Percentiles rank a stretch among this genome's conserved stretches.
These are phyloP conservation scores for Ceratina australensis DNA, from an alignment of 1,140 invertebrate species.

Conservation along the genomic window DNA sequence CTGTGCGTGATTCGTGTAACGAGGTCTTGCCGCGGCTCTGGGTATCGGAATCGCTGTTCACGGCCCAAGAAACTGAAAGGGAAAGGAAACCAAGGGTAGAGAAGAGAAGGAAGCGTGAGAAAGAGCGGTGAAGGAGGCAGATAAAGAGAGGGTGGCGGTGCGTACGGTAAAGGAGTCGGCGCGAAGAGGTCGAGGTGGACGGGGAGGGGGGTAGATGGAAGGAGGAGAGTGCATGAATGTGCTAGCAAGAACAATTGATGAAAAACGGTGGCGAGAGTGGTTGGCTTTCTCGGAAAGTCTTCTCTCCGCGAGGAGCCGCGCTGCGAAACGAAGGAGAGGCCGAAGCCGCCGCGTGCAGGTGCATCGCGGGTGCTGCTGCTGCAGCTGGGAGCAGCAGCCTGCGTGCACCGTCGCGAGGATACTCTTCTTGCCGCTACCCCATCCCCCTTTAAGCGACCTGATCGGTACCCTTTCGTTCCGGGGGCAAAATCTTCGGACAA, in stretches of 20 bases:
- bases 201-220: background rate
- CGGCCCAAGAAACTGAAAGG: constrained; percentile 32
- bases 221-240: constrained; percentile 51
- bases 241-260: constrained; percentile 65
- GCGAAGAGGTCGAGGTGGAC: constrained; percentile 1
- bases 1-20: background rate
- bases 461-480: constrained; percentile 21
- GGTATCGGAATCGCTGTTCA: constrained; percentile 9
- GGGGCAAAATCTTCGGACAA: constrained; percentile 15
- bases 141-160: constrained; percentile 41
- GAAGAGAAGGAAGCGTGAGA: constrained; percentile 26
- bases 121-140: constrained; percentile 30
- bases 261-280: constrained; percentile 63
- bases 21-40: background rate
- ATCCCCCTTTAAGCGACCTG: constrained; percentile 9
- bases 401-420: constrained; percentile 53
- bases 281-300: constrained; percentile 61
- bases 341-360: constrained; percentile 53
- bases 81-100: background rate
- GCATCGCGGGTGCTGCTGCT: constrained; percentile 66
- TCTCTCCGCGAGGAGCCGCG: constrained; percentile 54
- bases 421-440: constrained; percentile 34
- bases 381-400: too few relatives aligned
- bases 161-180: constrained; percentile 23
- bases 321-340: constrained; percentile 57